phyloP scores from a whole-genome alignment of 2,113 vertebrate genomes.

The Raja brachyura region DNA sequence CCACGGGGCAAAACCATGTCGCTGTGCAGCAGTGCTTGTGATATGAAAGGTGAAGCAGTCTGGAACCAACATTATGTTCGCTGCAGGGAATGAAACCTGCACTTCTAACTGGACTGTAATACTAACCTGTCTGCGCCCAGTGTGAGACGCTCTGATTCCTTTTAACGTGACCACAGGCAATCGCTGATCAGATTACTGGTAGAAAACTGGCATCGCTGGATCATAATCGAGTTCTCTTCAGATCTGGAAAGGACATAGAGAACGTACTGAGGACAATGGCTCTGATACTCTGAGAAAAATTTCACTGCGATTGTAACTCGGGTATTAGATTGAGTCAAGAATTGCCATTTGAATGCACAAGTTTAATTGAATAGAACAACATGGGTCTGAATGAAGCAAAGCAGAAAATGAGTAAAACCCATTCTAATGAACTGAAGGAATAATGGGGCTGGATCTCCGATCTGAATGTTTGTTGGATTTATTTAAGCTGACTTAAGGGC shows the following conservation, averaged over 20 bases:
- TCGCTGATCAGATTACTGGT: background rate
- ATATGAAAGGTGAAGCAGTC: background rate
- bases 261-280: background rate
- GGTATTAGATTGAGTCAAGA: background rate
- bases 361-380: background rate
- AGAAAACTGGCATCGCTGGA: background rate
- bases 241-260: background rate
- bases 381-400: background rate
- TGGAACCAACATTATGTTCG: background rate
- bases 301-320: background rate
- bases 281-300: background rate
- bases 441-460: background rate
- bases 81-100: background rate
- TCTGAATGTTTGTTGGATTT: no score
- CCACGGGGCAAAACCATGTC: background rate
- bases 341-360: background rate
- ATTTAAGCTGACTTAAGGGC: no score
- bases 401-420: background rate
- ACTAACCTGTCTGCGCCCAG: background rate
- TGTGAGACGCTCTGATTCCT: background rate
- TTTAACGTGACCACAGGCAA: background rate
- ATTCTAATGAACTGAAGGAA: background rate
- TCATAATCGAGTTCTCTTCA: background rate
- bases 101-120: background rate
- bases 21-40: background rate